These are phyloP conservation scores for Halichoeres trimaculatus DNA, from an alignment of 2,113 vertebrate species.

Conservation along the genomic window DNA sequence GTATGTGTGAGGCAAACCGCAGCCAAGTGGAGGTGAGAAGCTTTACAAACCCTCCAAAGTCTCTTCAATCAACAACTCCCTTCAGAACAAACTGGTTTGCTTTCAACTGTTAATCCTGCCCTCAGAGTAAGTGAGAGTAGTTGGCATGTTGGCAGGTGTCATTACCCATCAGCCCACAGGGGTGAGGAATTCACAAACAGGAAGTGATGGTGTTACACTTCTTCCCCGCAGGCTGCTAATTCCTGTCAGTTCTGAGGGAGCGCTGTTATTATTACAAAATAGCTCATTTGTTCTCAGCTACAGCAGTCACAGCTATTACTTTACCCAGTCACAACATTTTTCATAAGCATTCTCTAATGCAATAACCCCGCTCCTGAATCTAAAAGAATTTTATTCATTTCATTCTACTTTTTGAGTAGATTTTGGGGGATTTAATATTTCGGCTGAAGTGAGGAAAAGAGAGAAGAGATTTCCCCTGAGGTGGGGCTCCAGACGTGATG, in stretches of 20 bases:
- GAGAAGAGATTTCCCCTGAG: slow-evolving; percentile 58
- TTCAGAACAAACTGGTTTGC: slow-evolving; percentile 55
- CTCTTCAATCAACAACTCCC: slow-evolving; percentile 51
- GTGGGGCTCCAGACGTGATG: slow-evolving; percentile 53
- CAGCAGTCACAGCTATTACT: slow-evolving; percentile 40
- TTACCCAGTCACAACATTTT: slow-evolving; percentile 14
- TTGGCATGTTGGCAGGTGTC: slow-evolving; percentile 70
- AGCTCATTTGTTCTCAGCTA: slow-evolving; percentile 31
- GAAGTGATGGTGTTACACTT: slow-evolving; percentile 68
- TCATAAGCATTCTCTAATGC: slow-evolving; percentile 23
- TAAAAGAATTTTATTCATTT: slow-evolving; percentile 20
- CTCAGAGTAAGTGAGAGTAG: slow-evolving; percentile 59
- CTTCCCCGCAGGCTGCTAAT: slow-evolving; percentile 38
- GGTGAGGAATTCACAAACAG: slow-evolving; percentile 55
- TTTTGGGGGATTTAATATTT: slow-evolving; percentile 59
- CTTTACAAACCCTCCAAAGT: slow-evolving; percentile 38
- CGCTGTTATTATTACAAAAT: slow-evolving; percentile 48
- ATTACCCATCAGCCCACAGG: slow-evolving; percentile 59
- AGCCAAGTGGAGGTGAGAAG: slow-evolving; percentile 31
- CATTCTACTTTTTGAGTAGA: slow-evolving; percentile 32
- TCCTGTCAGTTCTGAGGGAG: slow-evolving; percentile 39
- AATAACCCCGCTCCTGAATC: slow-evolving; percentile 30
- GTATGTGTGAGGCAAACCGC: slow-evolving; percentile 6
- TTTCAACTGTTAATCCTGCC: slow-evolving; percentile 70
- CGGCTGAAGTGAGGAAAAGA: slow-evolving; percentile 48